Percentiles rank a stretch among this genome's conserved stretches.
Evolutionary conservation across 2,797 vertebrate species (phyloP).

Genomic region (Oryzias sinensis): DNA sequence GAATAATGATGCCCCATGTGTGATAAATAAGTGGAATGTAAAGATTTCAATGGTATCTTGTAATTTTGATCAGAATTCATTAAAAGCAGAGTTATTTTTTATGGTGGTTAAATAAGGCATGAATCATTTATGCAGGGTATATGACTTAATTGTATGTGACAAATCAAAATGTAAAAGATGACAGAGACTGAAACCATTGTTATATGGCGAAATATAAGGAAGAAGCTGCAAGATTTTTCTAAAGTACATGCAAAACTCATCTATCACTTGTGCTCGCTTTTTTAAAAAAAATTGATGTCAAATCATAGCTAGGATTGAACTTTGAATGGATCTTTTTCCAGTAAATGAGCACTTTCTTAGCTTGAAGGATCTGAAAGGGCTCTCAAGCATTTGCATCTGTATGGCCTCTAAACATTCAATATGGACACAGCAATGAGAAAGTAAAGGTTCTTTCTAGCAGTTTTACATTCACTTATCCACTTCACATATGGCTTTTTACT

Average conservation of each 20-base stretch:
- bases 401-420: slow-evolving; percentile 36
- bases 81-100: slow-evolving; percentile 34
- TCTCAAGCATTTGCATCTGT: slow-evolving; percentile 45
- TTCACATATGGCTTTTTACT: slow-evolving; percentile 37
- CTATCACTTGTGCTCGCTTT: background rate
- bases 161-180: slow-evolving; percentile 31
- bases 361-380: slow-evolving; percentile 27
- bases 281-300: slow-evolving; percentile 10
- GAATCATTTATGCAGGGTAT: slow-evolving; percentile 44
- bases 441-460: slow-evolving; percentile 31
- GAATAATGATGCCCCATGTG: background rate
- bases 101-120: slow-evolving; percentile 31
- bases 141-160: slow-evolving; percentile 40
- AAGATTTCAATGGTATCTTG: slow-evolving; percentile 36
- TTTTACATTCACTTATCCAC: slow-evolving; percentile 38
- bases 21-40: slow-evolving; percentile 31
- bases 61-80: slow-evolving; percentile 42
- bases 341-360: slow-evolving; percentile 18
- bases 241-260: background rate
- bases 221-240: background rate
- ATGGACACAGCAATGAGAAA: slow-evolving; percentile 29
- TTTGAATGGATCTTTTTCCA: slow-evolving; percentile 22
- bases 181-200: slow-evolving; percentile 27
- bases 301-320: slow-evolving; percentile 18
- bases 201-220: background rate